A percentile compares a stretch with the other conserved stretches of the same genome.
Conservation (phyloP, 2,113 vertebrate species). For the Calyptommatus sinebrachiatus region DNA sequence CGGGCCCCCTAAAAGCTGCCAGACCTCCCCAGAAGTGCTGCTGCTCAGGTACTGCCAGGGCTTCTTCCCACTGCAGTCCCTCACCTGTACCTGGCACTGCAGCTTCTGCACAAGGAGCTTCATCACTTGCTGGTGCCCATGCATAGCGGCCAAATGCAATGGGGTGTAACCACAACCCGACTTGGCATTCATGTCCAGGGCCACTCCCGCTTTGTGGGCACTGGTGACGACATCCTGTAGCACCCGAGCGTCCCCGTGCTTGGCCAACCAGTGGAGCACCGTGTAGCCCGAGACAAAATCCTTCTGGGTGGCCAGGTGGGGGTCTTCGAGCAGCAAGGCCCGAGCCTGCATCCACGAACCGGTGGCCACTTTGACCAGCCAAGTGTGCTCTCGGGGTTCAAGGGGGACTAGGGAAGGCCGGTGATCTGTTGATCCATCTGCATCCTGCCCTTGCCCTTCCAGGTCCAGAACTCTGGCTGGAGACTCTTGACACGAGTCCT, state of each 20-base stretch:
- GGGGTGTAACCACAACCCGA: slow-evolving; percentile 88
- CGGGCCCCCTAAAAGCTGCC: slow-evolving; percentile 83
- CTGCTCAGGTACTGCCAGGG: slow-evolving; percentile 87
- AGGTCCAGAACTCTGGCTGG: slow-evolving; percentile 14
- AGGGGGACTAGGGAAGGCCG: slow-evolving; percentile 75
- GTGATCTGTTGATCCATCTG: slow-evolving; percentile 26
- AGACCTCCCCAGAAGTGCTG: slow-evolving; percentile 71
- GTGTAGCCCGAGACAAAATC: slow-evolving; percentile 94
- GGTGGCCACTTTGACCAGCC: slow-evolving; percentile 83
- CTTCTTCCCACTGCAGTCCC: slow-evolving; percentile 84
- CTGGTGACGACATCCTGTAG: slow-evolving; percentile 82
- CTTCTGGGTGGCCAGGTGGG: slow-evolving; percentile 75
- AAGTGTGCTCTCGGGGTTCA: slow-evolving; percentile 81
- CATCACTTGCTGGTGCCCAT: slow-evolving; percentile 80
- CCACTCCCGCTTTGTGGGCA: slow-evolving; percentile 68
- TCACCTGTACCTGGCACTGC: slow-evolving; percentile 73
- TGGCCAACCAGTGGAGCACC: slow-evolving; percentile 92
- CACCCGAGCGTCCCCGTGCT: slow-evolving; percentile 82
- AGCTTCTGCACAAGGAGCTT: slow-evolving; percentile 84
- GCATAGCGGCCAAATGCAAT: slow-evolving; percentile 88
- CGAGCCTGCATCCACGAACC: slow-evolving; percentile 81
- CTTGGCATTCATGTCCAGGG: slow-evolving; percentile 76
- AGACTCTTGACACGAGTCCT: accelerated
- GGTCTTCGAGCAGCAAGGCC: slow-evolving; percentile 81
- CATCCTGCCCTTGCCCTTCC: neutral